Percentiles rank a stretch among this genome's conserved stretches.
phyloP scores from a whole-genome alignment of 2,113 vertebrate species.

The Herpailurus yagouaroundi region DNA sequence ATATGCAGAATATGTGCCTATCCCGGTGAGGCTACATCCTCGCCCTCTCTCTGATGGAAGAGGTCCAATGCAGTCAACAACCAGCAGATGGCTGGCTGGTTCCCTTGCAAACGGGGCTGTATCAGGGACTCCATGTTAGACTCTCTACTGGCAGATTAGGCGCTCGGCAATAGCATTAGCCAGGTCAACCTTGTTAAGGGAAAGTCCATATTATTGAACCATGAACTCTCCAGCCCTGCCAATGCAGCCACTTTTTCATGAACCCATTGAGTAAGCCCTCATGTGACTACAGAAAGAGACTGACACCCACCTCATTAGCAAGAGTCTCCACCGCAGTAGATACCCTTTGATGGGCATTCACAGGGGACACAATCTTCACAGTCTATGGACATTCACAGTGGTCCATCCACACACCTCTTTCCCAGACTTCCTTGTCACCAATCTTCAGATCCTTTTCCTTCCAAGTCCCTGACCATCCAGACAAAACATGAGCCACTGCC shows the following conservation, averaged over 20 bases:
- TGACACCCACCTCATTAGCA: neutral
- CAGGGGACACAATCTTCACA: neutral
- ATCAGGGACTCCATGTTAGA: neutral
- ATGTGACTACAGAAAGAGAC: neutral
- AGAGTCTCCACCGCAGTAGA: neutral
- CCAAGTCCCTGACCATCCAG: neutral
- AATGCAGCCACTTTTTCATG: neutral
- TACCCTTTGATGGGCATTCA: neutral
- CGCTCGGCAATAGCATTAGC: neutral
- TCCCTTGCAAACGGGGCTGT: neutral
- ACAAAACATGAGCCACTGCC: conserved; percentile 38
- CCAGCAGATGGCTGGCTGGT: neutral
- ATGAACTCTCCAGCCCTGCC: neutral
- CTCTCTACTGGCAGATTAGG: neutral
- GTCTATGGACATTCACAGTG: neutral
- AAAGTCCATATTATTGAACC: neutral
- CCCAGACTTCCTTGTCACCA: neutral
- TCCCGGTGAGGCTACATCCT: neutral
- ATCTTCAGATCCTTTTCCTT: neutral
- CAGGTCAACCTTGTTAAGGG: neutral
- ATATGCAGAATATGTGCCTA: neutral
- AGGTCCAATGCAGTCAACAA: neutral
- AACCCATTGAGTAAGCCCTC: neutral
- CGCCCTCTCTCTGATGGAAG: neutral
- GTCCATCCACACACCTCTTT: neutral